Evolutionary conservation across 2,797 vertebrate species (phyloP), one percentile per base, ranked within the genome.

Genomic region (Sebastes hubbsi): DNA sequence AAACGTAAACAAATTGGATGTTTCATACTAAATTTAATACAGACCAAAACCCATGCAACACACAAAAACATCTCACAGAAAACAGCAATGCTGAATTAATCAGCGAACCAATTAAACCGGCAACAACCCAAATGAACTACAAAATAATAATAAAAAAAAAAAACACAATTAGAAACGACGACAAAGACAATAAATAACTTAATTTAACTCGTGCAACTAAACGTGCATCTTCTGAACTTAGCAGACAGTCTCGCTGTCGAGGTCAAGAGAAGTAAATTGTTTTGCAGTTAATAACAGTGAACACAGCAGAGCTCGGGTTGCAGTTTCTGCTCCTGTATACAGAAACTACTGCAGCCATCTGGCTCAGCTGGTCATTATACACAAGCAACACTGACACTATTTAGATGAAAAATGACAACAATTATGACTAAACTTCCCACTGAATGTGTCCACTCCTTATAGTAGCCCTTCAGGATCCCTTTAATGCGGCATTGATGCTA

Each of bases 11-110:
- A 68, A 59, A 81, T 13, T n/a, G n/a, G 12, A 82, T 32, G 29
- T 81, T 87, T 84, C 20, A 78, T 73, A 78, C n/a, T 67, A 9
- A 72, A 73, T 90, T 91, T 92, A 89, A 81, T 89, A 49, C 42
- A 77, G 29, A 85, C 24, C 62, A 69, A 83, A 88, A 70, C 72
- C 22, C 63, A 71, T 32, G 36, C 10, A 63, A 78, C 13, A 64
- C 24, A 89, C 75, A 83, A 58, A 36, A 18, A 32, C 8, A 20
- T 42, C 20, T 32, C 38, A 81, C 30, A 79, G 20, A 66, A 80
- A 89, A 78, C 38, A 67, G 16, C 36, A 34, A 63, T 5, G 20
- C 25, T 36, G 30, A 73, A 18, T 18, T 75, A 80, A 85, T 72
- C 30, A 27, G 30, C 78, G 56, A 34, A 80, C 58, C 20, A 20